Evolutionary conservation across 1,140 invertebrate genomes (phyloP).

Genomic region (Drosophila jambulina): DNA sequence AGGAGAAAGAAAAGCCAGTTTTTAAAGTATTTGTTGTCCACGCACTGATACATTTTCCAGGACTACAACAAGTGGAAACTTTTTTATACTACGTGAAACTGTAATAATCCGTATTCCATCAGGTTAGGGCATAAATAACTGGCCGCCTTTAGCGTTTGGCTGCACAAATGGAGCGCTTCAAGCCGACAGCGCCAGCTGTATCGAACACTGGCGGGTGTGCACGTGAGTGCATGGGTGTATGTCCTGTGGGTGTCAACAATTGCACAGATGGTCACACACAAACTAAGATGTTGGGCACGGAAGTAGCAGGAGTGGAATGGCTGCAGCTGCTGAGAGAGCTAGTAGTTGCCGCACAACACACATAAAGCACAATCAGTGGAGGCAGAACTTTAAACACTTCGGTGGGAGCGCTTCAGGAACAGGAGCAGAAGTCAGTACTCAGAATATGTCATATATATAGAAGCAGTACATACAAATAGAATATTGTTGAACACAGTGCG

Average conservation of each 20-base stretch:
- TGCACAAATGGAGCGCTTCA: constrained; percentile 67
- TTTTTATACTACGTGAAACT: background rate
- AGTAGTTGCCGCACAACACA: constrained; percentile 52
- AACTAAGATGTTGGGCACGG: constrained; percentile 42
- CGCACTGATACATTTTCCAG: constrained; percentile 1
- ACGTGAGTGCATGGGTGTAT: constrained; percentile 28
- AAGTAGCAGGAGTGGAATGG: constrained; percentile 52
- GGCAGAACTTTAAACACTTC: constrained; percentile 63
- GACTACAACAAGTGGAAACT: background rate
- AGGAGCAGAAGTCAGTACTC: constrained; percentile 29
- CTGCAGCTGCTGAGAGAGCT: constrained; percentile 51
- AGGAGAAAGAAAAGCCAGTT: constrained; percentile 2
- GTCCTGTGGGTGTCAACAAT: constrained; percentile 75
- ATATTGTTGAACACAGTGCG: constrained; percentile 49
- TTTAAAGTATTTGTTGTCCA: background rate
- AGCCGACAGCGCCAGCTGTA: constrained; percentile 58
- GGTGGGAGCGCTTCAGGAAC: background rate
- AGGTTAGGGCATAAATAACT: constrained; percentile 39
- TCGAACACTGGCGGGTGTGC: constrained; percentile 18
- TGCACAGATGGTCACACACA: constrained; percentile 74
- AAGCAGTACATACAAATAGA: constrained; percentile 2
- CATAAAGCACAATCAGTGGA: constrained; percentile 24
- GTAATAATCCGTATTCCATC: constrained; percentile 19
- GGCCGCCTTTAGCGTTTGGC: constrained; percentile 48
- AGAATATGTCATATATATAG: constrained; percentile 33